A percentile compares a stretch with the other conserved stretches of the same genome.
Conservation (phyloP, 2,113 vertebrate species). For the Charadrius vociferus region DNA sequence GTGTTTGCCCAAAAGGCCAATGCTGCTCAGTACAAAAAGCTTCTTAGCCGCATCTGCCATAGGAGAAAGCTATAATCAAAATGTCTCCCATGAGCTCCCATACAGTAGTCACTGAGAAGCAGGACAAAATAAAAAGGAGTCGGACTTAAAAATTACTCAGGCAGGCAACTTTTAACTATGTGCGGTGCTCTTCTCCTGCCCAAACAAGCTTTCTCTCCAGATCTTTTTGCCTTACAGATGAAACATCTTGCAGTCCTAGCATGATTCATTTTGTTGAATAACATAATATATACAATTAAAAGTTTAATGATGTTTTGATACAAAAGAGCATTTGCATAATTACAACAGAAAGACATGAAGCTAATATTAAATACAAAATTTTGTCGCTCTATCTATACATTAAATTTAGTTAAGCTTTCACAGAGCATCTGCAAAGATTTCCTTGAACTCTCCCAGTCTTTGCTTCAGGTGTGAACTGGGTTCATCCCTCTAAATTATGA, state of each 20-base stretch:
- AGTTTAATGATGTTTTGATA: not conserved
- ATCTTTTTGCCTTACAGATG: not conserved
- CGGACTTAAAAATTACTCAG: not conserved
- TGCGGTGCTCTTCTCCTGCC: not conserved
- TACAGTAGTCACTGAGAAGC: not conserved
- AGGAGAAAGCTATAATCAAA: not conserved
- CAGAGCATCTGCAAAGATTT: not conserved
- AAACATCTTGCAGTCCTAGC: not conserved
- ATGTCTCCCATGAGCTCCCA: not conserved
- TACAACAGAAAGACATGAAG: not conserved
- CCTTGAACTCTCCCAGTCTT: not conserved
- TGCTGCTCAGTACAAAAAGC: not conserved
- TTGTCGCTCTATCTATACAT: not conserved
- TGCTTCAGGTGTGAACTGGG: not conserved
- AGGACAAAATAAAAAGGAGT: not conserved
- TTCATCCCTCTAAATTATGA: not conserved
- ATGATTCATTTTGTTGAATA: not conserved
- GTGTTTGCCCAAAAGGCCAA: not conserved
- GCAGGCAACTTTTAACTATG: not conserved
- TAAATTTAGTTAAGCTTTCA: not conserved
- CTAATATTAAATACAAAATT: not conserved
- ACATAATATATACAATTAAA: not conserved
- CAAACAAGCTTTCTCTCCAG: not conserved
- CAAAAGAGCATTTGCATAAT: conserved; percentile 13
- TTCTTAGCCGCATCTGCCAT: not conserved